Conservation (phyloP, 2,797 vertebrate species). For the Pangasius larnaudii region DNA sequence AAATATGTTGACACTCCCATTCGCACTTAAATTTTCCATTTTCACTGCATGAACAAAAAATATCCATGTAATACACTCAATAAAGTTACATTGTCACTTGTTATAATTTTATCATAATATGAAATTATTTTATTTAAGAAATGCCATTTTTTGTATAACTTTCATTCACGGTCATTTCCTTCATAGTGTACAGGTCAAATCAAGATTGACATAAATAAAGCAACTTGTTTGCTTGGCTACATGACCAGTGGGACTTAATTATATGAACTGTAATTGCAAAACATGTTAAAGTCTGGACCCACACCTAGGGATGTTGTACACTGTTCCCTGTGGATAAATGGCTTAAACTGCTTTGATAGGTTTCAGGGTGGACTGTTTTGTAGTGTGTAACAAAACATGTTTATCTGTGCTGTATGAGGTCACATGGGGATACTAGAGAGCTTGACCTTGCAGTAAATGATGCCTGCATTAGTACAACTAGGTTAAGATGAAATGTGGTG, state of each 20-base stretch:
- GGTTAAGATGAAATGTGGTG: not conserved
- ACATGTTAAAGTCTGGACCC: conserved; percentile 10
- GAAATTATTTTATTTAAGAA: not conserved
- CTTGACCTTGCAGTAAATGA: not conserved
- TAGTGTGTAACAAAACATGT: conserved; percentile 41
- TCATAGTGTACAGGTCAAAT: not conserved
- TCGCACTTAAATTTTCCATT: not conserved
- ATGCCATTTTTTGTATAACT: not conserved
- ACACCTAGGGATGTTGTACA: not conserved
- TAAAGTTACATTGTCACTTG: not conserved
- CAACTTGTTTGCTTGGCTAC: not conserved
- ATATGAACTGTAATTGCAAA: conserved; percentile 23
- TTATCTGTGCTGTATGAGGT: conserved; percentile 29
- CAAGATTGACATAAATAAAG: not conserved
- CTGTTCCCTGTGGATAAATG: conserved; percentile 2
- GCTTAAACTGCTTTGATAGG: conserved; percentile 12
- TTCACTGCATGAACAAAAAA: not conserved
- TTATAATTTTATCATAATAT: not conserved
- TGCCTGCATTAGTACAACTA: not conserved
- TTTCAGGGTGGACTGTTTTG: conserved; percentile 7
- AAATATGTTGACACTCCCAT: not conserved
- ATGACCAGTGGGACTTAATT: conserved; percentile 43
- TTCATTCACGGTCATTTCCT: not conserved
- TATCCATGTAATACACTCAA: not conserved
- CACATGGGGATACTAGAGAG: conserved; percentile 13